phyloP scores from a whole-genome alignment of 2,113 vertebrate genomes.

The Pipra filicauda region DNA sequence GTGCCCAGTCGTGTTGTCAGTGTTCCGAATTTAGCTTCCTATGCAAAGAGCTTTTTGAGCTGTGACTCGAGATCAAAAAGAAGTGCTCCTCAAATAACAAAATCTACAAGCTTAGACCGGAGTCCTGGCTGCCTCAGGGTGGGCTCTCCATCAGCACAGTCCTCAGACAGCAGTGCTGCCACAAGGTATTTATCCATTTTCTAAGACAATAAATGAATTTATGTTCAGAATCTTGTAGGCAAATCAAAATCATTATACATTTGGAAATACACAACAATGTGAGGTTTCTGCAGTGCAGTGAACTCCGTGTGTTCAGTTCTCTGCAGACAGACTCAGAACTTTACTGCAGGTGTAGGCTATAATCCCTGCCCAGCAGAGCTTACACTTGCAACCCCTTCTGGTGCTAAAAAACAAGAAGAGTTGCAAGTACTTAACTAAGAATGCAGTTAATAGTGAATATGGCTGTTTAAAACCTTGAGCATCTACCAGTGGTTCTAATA shows the following conservation, averaged over 20 bases:
- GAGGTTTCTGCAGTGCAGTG: neutral
- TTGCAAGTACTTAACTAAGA: neutral
- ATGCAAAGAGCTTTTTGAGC: conserved; percentile 81
- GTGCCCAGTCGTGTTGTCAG: conserved; percentile 84
- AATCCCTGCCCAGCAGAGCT: neutral
- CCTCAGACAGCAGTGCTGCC: conserved; percentile 67
- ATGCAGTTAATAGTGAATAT: neutral
- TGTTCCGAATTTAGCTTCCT: conserved; percentile 81
- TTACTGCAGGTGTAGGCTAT: neutral
- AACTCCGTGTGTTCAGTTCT: neutral
- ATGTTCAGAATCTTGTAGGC: neutral
- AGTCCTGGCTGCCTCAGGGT: conserved; percentile 59
- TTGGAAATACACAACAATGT: neutral
- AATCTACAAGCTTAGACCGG: conserved; percentile 81
- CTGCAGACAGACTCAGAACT: neutral
- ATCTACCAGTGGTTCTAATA: neutral
- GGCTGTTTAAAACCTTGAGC: neutral
- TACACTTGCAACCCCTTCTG: neutral
- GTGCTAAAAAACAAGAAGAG: neutral
- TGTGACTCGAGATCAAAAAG: conserved; percentile 75
- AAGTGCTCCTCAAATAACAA: conserved; percentile 71
- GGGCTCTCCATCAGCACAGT: conserved; percentile 52
- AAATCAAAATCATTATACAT: neutral
- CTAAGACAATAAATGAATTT: neutral
- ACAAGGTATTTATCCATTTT: conserved; percentile 56